These are phyloP conservation scores for Leptopilina clavipes DNA, from an alignment of 1,140 invertebrate genomes.

Conservation along the genomic window DNA sequence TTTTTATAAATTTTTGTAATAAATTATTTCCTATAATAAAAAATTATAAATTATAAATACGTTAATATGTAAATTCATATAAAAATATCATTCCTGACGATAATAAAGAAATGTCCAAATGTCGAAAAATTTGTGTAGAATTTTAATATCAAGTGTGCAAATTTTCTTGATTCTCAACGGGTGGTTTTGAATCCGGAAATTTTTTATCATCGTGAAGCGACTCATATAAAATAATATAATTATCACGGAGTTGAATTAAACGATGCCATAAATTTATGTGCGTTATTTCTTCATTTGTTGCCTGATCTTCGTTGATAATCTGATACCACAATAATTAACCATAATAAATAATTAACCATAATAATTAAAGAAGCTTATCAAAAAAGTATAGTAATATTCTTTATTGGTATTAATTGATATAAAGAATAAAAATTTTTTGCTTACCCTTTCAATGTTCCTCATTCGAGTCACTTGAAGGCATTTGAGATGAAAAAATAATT, in stretches of 20 bases:
- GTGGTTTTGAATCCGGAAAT: neutral
- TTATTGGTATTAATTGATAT: too few species aligned
- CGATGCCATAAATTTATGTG: constrained; percentile 61
- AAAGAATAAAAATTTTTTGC: too few species aligned
- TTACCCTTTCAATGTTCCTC: constrained; percentile 58
- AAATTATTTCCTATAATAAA: too few species aligned
- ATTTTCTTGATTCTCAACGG: neutral
- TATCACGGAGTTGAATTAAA: constrained; percentile 60
- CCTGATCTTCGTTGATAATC: neutral
- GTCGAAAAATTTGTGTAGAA: neutral
- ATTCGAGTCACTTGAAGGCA: constrained; percentile 59
- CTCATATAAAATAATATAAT: constrained; percentile 63
- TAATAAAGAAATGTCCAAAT: neutral
- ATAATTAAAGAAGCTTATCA: too few species aligned
- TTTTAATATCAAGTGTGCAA: neutral
- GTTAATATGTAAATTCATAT: neutral
- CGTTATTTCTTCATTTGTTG: constrained; percentile 48
- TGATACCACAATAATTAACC: neutral
- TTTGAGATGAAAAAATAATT: constrained; percentile 68
- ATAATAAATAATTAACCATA: too few species aligned
- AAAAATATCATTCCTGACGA: neutral
- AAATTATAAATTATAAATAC: neutral
- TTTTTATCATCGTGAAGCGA: constrained; percentile 50
- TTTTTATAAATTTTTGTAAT: too few species aligned
- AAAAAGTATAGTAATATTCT: too few species aligned